Evolutionary conservation across 2,888 invertebrate species (phyloP), one percentile per base, ranked within the genome.

Genomic region (Mantis religiosa): DNA sequence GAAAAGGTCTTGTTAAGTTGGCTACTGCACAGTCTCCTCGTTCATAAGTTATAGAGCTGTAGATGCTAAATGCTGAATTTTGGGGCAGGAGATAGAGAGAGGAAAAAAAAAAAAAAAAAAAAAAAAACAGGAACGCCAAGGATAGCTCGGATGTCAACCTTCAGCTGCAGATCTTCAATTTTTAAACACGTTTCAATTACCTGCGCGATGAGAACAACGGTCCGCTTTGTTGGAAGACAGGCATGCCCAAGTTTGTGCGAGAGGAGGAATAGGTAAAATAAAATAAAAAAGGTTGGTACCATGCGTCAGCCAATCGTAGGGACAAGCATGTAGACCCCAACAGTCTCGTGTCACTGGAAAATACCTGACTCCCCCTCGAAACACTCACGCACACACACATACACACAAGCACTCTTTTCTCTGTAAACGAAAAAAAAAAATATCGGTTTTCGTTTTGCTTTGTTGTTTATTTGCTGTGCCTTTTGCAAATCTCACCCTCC

Each of bases 101-200:
- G n/a, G n/a, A n/a, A n/a, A n/a, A n/a, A n/a, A n/a, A n/a, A n/a
- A n/a, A n/a, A 30, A 30, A 30, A 30, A 30, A 30, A 41, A 34
- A 82, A 34, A 82, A 82, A 34, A 25, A 0, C 0, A 20, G 25
- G 54, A 71, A 20, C 4, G 54, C 54, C 20, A 71, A 71, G 54
- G 54, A 41, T 41, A 47, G 85, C 54, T 27, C 87, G 20, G 82
- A 89, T 87, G 89, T 83, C 89, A 87, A 87, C 89, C 89, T 89
- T 90, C 90, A 89, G 82, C 83, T 41, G 89, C 90, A 86, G 86
- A 89, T 88, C 86, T 89, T 90, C 90, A 90, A 90, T 90, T 90
- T 90, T 90, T 90, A 90, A 90, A 85, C 90, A 89, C 88, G 88
- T 90, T 90, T 90, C 90, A 90, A 90, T 90, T 90, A 90, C 89